A percentile compares a stretch with the other conserved stretches of the same genome.
Evolutionary conservation across 2,113 vertebrate species (phyloP).

Genomic region (Nycticorax nycticorax): DNA sequence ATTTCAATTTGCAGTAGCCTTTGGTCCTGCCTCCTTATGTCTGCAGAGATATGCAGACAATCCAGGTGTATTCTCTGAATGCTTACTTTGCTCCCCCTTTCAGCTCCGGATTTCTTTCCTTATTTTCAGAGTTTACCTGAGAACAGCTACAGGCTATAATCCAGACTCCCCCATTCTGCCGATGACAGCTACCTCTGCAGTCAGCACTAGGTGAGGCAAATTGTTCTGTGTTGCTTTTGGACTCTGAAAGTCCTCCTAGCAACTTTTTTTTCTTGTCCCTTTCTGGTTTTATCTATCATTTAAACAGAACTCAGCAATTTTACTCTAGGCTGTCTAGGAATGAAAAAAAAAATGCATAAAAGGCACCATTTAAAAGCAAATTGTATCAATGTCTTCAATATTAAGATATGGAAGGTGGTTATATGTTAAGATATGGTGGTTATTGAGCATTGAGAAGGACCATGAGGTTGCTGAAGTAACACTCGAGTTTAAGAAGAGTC

Average conservation of each 20-base stretch:
- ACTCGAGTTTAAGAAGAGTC: neutral
- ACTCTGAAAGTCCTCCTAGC: neutral
- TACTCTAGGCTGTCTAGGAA: neutral
- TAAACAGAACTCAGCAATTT: neutral
- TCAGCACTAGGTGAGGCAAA: neutral
- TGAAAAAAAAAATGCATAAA: neutral
- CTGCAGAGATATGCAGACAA: rapidly evolving
- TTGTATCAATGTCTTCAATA: neutral
- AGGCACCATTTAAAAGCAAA: neutral
- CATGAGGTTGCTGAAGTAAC: neutral
- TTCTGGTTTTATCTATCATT: neutral
- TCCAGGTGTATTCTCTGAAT: neutral
- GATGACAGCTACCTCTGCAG: neutral
- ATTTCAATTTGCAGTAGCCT: neutral
- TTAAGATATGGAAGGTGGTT: neutral
- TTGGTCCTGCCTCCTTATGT: neutral
- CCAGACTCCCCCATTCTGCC: neutral
- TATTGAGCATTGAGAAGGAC: neutral
- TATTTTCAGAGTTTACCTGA: neutral
- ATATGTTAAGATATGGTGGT: neutral
- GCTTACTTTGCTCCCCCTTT: neutral
- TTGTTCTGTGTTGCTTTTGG: neutral
- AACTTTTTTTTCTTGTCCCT: neutral
- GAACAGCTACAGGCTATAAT: neutral
- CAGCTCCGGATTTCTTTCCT: neutral